Conservation (phyloP, 2,888 invertebrate genomes). For the Lithophane ornitopus region DNA sequence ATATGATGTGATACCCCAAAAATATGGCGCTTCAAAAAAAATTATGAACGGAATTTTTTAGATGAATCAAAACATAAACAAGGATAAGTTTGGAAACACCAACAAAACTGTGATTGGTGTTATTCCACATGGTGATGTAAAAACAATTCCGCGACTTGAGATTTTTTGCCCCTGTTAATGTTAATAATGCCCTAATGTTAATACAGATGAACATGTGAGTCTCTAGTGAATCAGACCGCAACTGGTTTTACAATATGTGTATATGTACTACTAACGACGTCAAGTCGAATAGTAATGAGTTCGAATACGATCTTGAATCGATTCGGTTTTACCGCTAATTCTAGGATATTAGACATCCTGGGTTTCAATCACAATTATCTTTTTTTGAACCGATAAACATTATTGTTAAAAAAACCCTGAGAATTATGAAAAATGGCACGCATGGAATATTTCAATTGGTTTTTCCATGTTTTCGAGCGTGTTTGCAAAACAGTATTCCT, state of each 20-base stretch:
- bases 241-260: conserved; percentile 59
- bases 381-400: not conserved
- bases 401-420: not conserved
- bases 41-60: conserved; percentile 9
- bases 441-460: conserved; percentile 16
- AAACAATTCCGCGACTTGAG: conserved; percentile 10
- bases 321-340: conserved; percentile 29
- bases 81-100: conserved; percentile 23
- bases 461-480: conserved; percentile 20
- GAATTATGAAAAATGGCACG: not conserved
- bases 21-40: not conserved
- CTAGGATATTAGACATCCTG: not conserved
- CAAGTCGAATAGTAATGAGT: conserved; percentile 55
- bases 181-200: conserved; percentile 41
- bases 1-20: not conserved
- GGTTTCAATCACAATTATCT: not conserved
- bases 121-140: conserved; percentile 27
- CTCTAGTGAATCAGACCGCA: conserved; percentile 49
- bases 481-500: conserved; percentile 17
- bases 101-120: conserved; percentile 21
- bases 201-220: conserved; percentile 41
- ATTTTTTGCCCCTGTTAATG: conserved; percentile 38
- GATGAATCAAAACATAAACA: conserved; percentile 14
- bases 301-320: conserved; percentile 27
- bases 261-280: conserved; percentile 36